A percentile compares a stretch with the other conserved stretches of the same genome.
Evolutionary conservation across 2,888 invertebrate genomes (phyloP).

Genomic region (Drosophila mimetica): DNA sequence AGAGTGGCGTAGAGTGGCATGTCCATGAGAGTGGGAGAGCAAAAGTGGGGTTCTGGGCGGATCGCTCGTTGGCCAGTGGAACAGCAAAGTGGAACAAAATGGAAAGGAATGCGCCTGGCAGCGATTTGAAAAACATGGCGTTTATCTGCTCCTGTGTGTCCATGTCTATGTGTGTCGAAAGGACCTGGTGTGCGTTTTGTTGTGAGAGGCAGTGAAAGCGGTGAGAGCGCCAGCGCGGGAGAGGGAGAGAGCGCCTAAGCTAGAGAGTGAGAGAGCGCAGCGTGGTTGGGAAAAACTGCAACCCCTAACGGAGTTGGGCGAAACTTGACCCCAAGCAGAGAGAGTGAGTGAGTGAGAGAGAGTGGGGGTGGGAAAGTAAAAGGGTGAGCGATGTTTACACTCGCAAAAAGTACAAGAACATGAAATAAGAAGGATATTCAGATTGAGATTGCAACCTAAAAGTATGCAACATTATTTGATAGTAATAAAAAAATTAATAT

Average conservation of each 20-base stretch:
- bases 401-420: not conserved
- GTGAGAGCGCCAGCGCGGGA: constrained; percentile 72
- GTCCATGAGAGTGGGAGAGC: constrained; percentile 18
- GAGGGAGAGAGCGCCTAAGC: constrained; percentile 29
- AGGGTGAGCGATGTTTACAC: constrained; percentile 10
- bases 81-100: constrained; percentile 73
- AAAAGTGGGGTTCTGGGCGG: constrained; percentile 38
- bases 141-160: constrained; percentile 38
- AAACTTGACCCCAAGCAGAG: constrained; percentile 53
- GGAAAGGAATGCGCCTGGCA: constrained; percentile 72
- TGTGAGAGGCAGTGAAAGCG: constrained; percentile 65
- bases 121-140: constrained; percentile 72
- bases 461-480: too few species aligned
- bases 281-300: constrained; percentile 69
- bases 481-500: not conserved
- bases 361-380: constrained; percentile 20
- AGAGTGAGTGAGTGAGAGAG: constrained; percentile 24
- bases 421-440: not conserved
- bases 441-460: too few species aligned
- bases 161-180: constrained; percentile 70
- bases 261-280: constrained; percentile 32
- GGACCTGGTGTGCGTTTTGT: constrained; percentile 23
- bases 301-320: constrained; percentile 77
- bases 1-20: constrained; percentile 24
- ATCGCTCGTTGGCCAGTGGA: constrained; percentile 16